These are phyloP conservation scores for Lampropteryx suffumata DNA, from an alignment of 2,888 invertebrate genomes.

Conservation along the genomic window DNA sequence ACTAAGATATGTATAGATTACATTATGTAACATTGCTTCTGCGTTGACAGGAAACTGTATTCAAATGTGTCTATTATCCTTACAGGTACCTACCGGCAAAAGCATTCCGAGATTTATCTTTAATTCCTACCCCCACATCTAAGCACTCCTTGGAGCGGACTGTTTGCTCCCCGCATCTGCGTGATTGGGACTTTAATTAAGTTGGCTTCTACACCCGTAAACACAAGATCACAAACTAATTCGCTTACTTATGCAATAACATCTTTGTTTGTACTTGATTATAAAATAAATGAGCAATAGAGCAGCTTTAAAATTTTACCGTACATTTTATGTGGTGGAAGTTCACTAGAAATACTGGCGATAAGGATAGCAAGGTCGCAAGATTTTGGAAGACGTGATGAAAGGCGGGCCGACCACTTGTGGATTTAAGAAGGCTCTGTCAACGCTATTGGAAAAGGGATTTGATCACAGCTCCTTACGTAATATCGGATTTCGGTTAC, in stretches of 20 bases:
- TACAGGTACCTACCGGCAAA: constrained; percentile 10
- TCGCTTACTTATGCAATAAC: constrained; percentile 21
- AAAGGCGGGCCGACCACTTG: constrained; percentile 76
- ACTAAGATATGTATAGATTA: neutral
- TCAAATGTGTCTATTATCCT: constrained; percentile 1
- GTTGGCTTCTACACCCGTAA: constrained; percentile 31
- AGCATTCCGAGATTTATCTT: constrained; percentile 24
- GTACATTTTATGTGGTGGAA: neutral
- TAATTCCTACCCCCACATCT: constrained; percentile 25
- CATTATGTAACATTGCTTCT: neutral
- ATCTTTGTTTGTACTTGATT: constrained; percentile 5
- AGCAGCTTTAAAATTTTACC: no score
- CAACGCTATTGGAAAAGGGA: constrained; percentile 58
- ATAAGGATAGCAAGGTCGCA: constrained; percentile 26
- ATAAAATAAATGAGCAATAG: neutral
- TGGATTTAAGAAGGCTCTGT: constrained; percentile 59
- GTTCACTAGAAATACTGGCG: neutral
- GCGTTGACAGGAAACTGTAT: constrained; percentile 10
- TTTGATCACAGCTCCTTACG: constrained; percentile 36
- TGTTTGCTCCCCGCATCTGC: constrained; percentile 29
- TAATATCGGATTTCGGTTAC: constrained; percentile 6
- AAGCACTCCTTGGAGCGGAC: constrained; percentile 34
- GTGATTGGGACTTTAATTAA: constrained; percentile 37
- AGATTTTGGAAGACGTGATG: constrained; percentile 42
- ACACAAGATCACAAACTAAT: constrained; percentile 28